These are phyloP conservation scores for Rutilus rutilus DNA, from an alignment of 2,113 vertebrate species.

Conservation along the genomic window DNA sequence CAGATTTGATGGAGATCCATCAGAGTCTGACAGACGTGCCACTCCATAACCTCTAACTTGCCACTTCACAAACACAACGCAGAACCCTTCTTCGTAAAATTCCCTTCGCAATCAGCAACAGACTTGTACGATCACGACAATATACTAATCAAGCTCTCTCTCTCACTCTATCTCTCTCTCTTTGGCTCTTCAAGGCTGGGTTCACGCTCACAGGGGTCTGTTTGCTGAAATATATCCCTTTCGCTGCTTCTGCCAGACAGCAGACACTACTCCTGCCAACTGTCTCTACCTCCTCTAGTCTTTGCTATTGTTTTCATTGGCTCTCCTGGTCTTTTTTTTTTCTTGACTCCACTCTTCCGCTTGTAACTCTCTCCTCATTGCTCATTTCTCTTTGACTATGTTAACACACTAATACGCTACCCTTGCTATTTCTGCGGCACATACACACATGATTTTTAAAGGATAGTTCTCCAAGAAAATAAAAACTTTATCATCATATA, in stretches of 20 bases:
- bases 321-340: not conserved
- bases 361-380: not conserved
- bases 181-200: conserved; percentile 63
- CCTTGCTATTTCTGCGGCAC: not conserved
- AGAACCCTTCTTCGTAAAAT: conserved; percentile 62
- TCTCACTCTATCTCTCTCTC: conserved; percentile 40
- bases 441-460: not conserved
- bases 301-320: conserved; percentile 15
- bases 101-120: conserved; percentile 67
- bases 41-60: conserved; percentile 65
- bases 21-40: conserved; percentile 66
- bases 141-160: conserved; percentile 68
- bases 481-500: not conserved
- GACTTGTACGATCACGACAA: conserved; percentile 68
- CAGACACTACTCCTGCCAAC: conserved; percentile 69
- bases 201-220: conserved; percentile 66
- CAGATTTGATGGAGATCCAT: conserved; percentile 72
- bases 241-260: conserved; percentile 68
- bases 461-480: not conserved
- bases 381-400: not conserved
- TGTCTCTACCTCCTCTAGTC: conserved; percentile 70
- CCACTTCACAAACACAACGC: conserved; percentile 69
- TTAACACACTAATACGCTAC: not conserved
- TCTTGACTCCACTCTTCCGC: not conserved
- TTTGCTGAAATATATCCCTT: conserved; percentile 74